Conservation (phyloP, 2,797 vertebrate genomes). For the Notoglanidium macrostoma region DNA sequence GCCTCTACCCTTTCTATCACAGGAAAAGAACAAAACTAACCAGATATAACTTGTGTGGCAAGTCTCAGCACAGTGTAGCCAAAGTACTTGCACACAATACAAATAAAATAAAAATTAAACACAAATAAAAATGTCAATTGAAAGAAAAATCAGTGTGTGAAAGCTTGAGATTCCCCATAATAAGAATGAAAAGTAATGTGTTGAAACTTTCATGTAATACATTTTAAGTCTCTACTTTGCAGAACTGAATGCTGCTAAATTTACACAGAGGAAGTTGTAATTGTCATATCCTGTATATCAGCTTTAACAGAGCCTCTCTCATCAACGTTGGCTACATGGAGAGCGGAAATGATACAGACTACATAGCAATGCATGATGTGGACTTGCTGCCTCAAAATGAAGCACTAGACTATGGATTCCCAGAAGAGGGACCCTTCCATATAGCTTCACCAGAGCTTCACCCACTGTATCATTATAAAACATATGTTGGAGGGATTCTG, state of each 20-base stretch:
- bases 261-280: not conserved
- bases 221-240: not conserved
- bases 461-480: slow-evolving; percentile 96
- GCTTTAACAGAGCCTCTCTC: slow-evolving; percentile 93
- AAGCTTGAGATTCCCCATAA: not conserved
- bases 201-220: not conserved
- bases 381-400: slow-evolving; percentile 93
- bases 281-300: slow-evolving; percentile 58
- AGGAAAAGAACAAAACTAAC: not conserved
- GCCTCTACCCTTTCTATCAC: not conserved
- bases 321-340: slow-evolving; percentile 94
- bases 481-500: slow-evolving; percentile 95
- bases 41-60: not conserved
- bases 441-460: slow-evolving; percentile 95
- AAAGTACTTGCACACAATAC: too few species aligned
- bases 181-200: not conserved
- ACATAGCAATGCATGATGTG: slow-evolving; percentile 97
- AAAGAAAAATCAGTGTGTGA: not conserved
- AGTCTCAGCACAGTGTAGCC: not conserved
- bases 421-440: slow-evolving; percentile 89
- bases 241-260: not conserved
- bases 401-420: slow-evolving; percentile 91
- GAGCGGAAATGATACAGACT: slow-evolving; percentile 93
- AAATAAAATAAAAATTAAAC: too few species aligned
- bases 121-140: not conserved